These are phyloP conservation scores for Diarsia rubi DNA, from an alignment of 2,888 invertebrate genomes.

Conservation along the genomic window DNA sequence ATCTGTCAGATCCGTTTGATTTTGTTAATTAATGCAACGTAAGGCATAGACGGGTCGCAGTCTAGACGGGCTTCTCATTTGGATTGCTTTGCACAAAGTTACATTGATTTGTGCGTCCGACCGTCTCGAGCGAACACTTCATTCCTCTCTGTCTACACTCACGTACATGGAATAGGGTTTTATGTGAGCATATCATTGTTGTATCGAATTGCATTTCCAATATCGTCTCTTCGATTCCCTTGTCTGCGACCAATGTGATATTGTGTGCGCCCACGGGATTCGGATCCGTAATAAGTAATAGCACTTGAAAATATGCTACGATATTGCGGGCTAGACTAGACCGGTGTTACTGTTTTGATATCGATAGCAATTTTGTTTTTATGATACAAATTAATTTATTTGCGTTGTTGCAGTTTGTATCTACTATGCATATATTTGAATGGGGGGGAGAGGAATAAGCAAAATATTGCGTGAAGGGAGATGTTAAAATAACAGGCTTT, in stretches of 20 bases:
- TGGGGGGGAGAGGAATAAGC: neutral
- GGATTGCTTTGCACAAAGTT: conserved; percentile 76
- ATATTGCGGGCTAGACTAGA: conserved; percentile 17
- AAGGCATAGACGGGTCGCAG: conserved; percentile 56
- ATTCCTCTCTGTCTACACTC: conserved; percentile 30
- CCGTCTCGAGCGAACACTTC: conserved; percentile 65
- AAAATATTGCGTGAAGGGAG: neutral
- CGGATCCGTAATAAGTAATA: conserved; percentile 42
- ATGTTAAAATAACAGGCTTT: neutral
- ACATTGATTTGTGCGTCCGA: conserved; percentile 81
- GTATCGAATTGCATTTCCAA: conserved; percentile 65
- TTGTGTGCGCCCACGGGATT: conserved; percentile 39
- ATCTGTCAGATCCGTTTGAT: conserved; percentile 67
- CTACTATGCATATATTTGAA: neutral
- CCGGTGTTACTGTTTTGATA: conserved; percentile 12
- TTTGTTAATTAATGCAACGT: conserved; percentile 74
- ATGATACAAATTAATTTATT: neutral
- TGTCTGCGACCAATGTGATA: conserved; percentile 52
- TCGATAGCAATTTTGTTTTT: conserved; percentile 1
- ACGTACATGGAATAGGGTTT: conserved; percentile 41
- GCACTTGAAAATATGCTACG: conserved; percentile 42
- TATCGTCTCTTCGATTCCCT: conserved; percentile 60
- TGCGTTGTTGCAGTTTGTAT: neutral
- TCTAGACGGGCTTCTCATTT: conserved; percentile 75
- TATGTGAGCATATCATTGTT: conserved; percentile 59